These are phyloP conservation scores for Phymanthus crucifer DNA, from an alignment of 92 coral and sea anemone species.

Conservation along the genomic window DNA sequence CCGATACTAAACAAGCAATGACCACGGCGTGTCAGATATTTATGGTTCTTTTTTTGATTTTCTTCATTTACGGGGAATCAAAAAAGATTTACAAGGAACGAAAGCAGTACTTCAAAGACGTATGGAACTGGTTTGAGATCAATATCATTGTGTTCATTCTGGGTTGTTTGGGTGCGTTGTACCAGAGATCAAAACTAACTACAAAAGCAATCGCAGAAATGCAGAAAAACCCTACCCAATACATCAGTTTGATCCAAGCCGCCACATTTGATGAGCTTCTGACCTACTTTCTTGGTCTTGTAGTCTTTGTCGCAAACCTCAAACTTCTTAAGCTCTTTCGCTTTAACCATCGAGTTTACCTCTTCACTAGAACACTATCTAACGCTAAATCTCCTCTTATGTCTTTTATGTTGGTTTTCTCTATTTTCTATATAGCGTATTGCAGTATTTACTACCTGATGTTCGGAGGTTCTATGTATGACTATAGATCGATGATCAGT, in stretches of 20 bases:
- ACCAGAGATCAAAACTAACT: constrained; percentile 75
- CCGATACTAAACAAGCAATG: constrained; percentile 55
- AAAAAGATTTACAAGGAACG: constrained; percentile 64
- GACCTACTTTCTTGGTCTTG: constrained; percentile 66
- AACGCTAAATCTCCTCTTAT: constrained; percentile 70
- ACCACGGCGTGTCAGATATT: constrained; percentile 78
- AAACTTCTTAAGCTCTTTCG: constrained; percentile 88
- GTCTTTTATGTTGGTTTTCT: constrained; percentile 73
- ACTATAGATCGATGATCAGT: constrained; percentile 64
- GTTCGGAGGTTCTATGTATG: constrained; percentile 65
- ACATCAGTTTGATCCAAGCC: constrained; percentile 72
- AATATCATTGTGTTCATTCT: constrained; percentile 53
- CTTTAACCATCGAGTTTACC: constrained; percentile 85
- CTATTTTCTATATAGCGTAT: constrained; percentile 73
- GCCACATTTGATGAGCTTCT: constrained; percentile 85
- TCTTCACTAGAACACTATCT: constrained; percentile 75
- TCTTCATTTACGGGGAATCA: constrained; percentile 63
- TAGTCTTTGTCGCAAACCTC: constrained; percentile 83
- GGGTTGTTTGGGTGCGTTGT: constrained; percentile 65
- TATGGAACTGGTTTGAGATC: constrained; percentile 88
- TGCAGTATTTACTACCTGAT: constrained; percentile 58
- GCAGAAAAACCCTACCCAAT: constrained; percentile 60
- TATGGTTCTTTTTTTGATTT: constrained; percentile 56
- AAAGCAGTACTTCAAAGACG: constrained; percentile 64
- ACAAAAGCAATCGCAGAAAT: constrained; percentile 54